These are phyloP conservation scores for Ceratosolen solmsi DNA, from an alignment of 1,140 invertebrate genomes.

Conservation along the genomic window DNA sequence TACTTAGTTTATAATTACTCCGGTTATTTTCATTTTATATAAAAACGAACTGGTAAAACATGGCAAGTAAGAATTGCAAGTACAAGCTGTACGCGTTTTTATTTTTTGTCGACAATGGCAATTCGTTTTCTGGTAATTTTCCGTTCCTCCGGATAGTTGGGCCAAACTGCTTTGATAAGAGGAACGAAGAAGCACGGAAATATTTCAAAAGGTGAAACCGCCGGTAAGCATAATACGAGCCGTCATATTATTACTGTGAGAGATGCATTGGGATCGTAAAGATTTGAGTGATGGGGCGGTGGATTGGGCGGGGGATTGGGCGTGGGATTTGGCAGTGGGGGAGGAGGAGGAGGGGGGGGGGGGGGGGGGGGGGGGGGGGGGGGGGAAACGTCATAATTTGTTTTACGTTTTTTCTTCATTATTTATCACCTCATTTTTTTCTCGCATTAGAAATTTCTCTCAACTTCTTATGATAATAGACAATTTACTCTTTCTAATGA, in stretches of 20 bases:
- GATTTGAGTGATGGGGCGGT: too few relatives aligned
- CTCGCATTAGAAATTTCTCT: too few relatives aligned
- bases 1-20: too few relatives aligned
- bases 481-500: too few relatives aligned
- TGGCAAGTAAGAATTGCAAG: too few relatives aligned
- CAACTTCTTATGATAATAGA: too few relatives aligned
- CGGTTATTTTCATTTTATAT: too few relatives aligned
- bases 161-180: background rate
- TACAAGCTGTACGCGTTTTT: background rate
- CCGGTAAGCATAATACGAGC: background rate
- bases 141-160: background rate
- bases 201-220: background rate
- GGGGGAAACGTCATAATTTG: too few relatives aligned
- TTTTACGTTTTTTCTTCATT: too few relatives aligned
- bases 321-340: background rate
- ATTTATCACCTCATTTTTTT: too few relatives aligned
- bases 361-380: too few relatives aligned
- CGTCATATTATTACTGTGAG: background rate
- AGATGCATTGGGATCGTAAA: background rate
- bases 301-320: background rate
- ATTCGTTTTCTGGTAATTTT: background rate
- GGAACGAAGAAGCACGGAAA: background rate
- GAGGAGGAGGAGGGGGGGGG: background rate
- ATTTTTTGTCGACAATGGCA: background rate
- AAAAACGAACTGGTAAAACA: background rate